phyloP scores from a whole-genome alignment of 2,888 invertebrate genomes.

The Heliconius aoede region DNA sequence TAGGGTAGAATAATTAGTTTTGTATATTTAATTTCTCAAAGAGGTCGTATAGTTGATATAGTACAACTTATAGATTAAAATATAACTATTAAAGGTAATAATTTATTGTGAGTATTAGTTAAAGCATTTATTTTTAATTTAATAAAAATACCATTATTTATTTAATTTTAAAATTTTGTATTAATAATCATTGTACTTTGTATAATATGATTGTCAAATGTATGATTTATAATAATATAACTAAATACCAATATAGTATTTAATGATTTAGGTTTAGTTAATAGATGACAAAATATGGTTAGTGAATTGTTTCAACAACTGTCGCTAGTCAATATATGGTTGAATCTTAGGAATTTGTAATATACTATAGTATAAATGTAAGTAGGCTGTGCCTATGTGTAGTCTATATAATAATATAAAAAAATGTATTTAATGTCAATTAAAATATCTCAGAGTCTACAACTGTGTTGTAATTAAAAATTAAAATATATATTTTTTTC shows the following conservation, averaged over 20 bases:
- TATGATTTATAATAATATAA: background rate
- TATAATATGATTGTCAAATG: background rate
- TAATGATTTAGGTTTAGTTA: background rate
- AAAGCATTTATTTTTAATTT: slow-evolving; percentile 1
- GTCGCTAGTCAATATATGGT: slow-evolving; percentile 15
- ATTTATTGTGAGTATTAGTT: slow-evolving; percentile 2
- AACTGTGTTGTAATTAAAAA: background rate
- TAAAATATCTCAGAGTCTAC: background rate
- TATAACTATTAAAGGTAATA: background rate
- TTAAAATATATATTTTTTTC: background rate
- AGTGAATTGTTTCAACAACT: slow-evolving; percentile 7
- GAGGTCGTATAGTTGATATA: slow-evolving; percentile 11
- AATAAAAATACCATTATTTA: background rate
- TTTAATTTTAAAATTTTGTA: background rate
- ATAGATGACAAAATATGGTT: background rate
- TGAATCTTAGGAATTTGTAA: background rate
- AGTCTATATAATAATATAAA: background rate
- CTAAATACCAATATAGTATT: background rate
- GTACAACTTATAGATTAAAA: slow-evolving; percentile 1
- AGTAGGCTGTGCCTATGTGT: slow-evolving; percentile 8
- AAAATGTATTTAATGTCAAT: background rate
- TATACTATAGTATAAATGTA: background rate
- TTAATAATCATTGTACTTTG: background rate
- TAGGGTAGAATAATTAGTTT: background rate
- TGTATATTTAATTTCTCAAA: background rate